phyloP scores from a whole-genome alignment of 2,888 invertebrate genomes.

The Amiota mariae region DNA sequence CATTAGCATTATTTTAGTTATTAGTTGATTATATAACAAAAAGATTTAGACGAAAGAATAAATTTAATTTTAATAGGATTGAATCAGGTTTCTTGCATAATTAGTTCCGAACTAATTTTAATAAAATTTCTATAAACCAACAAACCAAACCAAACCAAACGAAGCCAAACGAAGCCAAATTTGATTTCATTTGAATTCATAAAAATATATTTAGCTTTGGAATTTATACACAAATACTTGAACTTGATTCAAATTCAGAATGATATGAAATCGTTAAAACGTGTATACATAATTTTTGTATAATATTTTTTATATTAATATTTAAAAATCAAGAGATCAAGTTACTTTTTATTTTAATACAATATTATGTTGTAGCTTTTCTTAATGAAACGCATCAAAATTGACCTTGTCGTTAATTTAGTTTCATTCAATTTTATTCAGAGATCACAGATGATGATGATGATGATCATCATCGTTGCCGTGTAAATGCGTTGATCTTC shows the following conservation, averaged over 20 bases:
- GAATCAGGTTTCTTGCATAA: constrained; percentile 59
- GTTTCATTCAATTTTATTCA: constrained; percentile 1
- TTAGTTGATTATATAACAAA: constrained; percentile 56
- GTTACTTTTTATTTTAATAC: neutral
- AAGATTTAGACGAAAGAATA: constrained; percentile 19
- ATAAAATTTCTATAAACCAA: neutral
- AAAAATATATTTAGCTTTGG: no score
- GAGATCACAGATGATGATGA: no score
- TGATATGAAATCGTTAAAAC: neutral
- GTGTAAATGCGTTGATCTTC: constrained; percentile 10
- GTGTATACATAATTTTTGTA: neutral
- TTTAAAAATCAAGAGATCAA: neutral
- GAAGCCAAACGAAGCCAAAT: no score
- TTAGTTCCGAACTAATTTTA: constrained; percentile 14
- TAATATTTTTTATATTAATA: neutral
- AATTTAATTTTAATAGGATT: constrained; percentile 13
- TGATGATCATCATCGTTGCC: neutral
- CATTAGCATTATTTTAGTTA: no score
- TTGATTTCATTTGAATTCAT: no score
- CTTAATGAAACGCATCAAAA: constrained; percentile 16
- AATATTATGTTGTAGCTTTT: neutral
- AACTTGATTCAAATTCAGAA: neutral
- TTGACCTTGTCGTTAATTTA: constrained; percentile 16
- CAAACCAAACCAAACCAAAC: no score
- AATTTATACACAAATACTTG: neutral